phyloP scores from a whole-genome alignment of 2,888 invertebrate genomes.

The Lutraria lutraria region DNA sequence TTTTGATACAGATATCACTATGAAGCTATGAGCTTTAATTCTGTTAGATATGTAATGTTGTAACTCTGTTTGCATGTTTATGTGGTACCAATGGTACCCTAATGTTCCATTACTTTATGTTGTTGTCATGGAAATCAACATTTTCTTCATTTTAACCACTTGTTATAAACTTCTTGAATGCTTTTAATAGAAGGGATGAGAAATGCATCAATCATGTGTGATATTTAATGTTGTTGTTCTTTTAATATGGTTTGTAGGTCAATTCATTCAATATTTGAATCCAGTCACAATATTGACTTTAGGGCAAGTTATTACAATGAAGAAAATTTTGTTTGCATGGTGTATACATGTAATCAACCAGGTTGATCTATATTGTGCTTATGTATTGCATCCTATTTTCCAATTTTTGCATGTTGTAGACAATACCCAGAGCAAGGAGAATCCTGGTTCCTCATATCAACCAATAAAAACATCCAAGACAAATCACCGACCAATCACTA shows the following conservation, averaged over 20 bases:
- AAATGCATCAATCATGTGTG: no score
- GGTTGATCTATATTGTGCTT: constrained; percentile 36
- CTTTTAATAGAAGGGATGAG: no score
- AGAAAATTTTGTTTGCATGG: constrained; percentile 43
- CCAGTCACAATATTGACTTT: background rate
- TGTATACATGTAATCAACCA: constrained; percentile 36
- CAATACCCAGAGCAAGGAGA: constrained; percentile 67
- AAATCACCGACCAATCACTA: constrained; percentile 70
- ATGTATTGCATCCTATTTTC: constrained; percentile 33
- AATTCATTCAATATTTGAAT: no score
- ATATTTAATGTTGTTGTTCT: no score
- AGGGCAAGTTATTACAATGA: background rate
- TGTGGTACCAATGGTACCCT: background rate
- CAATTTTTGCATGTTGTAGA: constrained; percentile 74
- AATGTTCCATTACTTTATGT: background rate
- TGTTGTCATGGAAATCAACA: background rate
- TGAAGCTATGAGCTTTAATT: background rate
- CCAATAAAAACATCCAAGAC: constrained; percentile 73
- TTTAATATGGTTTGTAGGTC: no score
- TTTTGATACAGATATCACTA: background rate
- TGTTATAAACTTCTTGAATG: background rate
- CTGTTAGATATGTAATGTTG: background rate
- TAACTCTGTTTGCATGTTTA: background rate
- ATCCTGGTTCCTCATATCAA: constrained; percentile 61
- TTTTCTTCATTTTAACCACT: background rate